Evolutionary conservation across 1,140 invertebrate genomes (phyloP), one percentile per base, ranked within the genome.

Genomic region (Dendroctonus ponderosae): DNA sequence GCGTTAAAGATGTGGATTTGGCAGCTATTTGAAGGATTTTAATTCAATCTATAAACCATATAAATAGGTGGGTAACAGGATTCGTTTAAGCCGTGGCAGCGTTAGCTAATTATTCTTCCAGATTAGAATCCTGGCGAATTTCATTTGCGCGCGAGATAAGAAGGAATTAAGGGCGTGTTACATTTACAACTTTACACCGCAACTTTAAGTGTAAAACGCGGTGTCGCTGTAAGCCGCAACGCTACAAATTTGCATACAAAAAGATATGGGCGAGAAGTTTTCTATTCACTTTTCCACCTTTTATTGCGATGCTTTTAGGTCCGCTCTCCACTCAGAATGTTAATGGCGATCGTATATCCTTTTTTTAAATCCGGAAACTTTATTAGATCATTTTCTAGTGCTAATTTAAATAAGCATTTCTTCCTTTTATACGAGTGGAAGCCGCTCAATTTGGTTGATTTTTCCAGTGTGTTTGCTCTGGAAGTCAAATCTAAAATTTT

Each of bases 141-240:
- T 37, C 15, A 51, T 61, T 61, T 51, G 46, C 46, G 59, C 37
- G 7, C 46, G 37, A 61, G 59, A 61, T 61, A 61, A 61, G 46
- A 38, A 26, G 38, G 43, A 61, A 61, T 61, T 61, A 51, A 61
- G 59, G 59, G 59, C 59, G 59, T 61, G 59, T 61, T 61, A 61
- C 59, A 46, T 61, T 61, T 61, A 61, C 59, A 61, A 61, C 59
- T 61, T 61, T 61, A 51, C 59, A 61, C 59, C 59, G 59, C 59
- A 61, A 61, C 41, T 61, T 61, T 61, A 61, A 61, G 59, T 61
- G 59, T 60, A 60, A 60, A 58, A 41, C 57, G 57, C 43, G 42
- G 42, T 60, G 57, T 60, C 57, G 43, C 43, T 41, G 8, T 58
- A 60, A 60, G 57, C 57, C 43, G 14, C 37, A 14, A 26, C 57